Percentiles rank a stretch among this genome's conserved stretches.
phyloP scores from a whole-genome alignment of 2,797 vertebrate species.

The Paedocypris micromegethes region DNA sequence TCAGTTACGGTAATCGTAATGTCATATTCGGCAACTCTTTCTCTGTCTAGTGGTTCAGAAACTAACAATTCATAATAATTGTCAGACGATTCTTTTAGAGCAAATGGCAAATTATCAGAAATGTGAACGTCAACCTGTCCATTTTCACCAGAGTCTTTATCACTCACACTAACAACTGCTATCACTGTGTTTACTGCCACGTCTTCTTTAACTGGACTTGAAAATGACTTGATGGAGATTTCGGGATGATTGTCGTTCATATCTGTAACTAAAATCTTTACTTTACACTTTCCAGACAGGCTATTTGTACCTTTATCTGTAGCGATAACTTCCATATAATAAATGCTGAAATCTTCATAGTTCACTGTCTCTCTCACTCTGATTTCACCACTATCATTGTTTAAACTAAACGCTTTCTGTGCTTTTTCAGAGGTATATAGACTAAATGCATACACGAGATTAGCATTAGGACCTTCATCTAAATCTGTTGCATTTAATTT shows the following conservation, averaged over 20 bases:
- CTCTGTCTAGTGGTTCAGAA: conserved; percentile 45
- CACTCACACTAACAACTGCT: conserved; percentile 56
- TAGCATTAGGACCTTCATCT: too few relatives aligned
- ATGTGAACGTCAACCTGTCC: conserved; percentile 54
- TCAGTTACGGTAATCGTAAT: conserved; percentile 50
- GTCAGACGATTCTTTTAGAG: conserved; percentile 37
- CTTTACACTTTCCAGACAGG: too few relatives aligned
- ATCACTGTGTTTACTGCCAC: conserved; percentile 47
- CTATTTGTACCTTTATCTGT: conserved; percentile 59
- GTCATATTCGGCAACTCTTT: conserved; percentile 47
- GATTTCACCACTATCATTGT: conserved; percentile 62
- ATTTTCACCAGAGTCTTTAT: conserved; percentile 57
- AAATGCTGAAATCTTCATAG: conserved; percentile 69
- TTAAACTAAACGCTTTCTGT: conserved; percentile 54
- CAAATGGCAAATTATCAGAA: conserved; percentile 51
- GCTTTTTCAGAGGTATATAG: conserved; percentile 62
- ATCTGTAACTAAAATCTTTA: too few relatives aligned
- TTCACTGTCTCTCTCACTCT: conserved; percentile 67
- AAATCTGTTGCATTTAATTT: too few relatives aligned
- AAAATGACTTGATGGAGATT: conserved; percentile 50
- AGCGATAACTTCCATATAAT: conserved; percentile 70
- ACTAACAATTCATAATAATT: conserved; percentile 51
- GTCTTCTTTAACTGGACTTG: conserved; percentile 47
- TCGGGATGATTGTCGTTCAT: too few relatives aligned
- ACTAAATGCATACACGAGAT: conserved; percentile 55